Conservation (phyloP, 2,888 invertebrate genomes). For the Microctonus aethiopoides region DNA sequence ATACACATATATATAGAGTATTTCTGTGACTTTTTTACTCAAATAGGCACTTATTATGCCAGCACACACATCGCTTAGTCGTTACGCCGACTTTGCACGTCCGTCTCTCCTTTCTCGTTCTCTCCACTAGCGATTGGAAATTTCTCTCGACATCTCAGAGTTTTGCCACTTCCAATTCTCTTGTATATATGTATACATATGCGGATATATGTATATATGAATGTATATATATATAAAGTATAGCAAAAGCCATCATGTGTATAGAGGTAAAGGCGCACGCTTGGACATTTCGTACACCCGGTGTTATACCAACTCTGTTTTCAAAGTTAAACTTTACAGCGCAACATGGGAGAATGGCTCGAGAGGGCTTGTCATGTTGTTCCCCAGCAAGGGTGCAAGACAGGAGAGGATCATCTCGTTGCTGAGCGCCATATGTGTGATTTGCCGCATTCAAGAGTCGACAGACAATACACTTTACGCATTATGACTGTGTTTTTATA, state of each 20-base stretch:
- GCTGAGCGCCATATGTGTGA: conserved; percentile 56
- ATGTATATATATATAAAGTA: background rate
- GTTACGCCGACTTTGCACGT: conserved; percentile 44
- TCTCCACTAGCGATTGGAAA: conserved; percentile 8
- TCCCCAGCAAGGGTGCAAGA: conserved; percentile 22
- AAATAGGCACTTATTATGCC: conserved; percentile 48
- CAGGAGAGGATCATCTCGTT: background rate
- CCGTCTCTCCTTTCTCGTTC: background rate
- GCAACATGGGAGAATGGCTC: conserved; percentile 30
- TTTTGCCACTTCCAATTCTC: background rate
- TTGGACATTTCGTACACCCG: conserved; percentile 65
- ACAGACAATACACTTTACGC: conserved; percentile 25
- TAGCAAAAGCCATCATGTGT: background rate
- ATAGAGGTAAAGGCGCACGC: conserved; percentile 14
- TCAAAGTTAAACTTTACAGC: conserved; percentile 61
- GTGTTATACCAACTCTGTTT: conserved; percentile 54
- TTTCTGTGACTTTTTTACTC: conserved; percentile 15
- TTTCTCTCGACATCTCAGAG: conserved; percentile 10
- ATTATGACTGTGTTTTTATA: conserved; percentile 41
- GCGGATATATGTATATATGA: background rate
- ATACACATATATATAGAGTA: background rate
- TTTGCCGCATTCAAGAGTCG: conserved; percentile 44
- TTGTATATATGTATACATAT: background rate
- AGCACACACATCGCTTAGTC: conserved; percentile 55
- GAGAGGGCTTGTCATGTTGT: conserved; percentile 21